Conservation (phyloP, 1,140 invertebrate species). For the Potamilus streckersoni region DNA sequence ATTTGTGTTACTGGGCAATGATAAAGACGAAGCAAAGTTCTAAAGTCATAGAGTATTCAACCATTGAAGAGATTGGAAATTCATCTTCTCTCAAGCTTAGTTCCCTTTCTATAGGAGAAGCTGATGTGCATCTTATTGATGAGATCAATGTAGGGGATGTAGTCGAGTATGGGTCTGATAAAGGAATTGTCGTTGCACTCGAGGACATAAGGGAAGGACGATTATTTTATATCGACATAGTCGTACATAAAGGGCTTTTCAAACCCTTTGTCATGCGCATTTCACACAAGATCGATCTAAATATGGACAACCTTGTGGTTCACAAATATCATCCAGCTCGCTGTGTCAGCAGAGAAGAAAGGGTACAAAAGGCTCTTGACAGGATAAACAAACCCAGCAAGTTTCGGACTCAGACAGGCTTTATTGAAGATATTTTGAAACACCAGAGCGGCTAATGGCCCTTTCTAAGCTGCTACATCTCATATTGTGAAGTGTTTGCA, state of each 20-base stretch:
- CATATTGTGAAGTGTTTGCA: no score
- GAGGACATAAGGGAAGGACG: neutral
- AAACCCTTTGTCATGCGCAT: neutral
- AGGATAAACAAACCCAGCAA: neutral
- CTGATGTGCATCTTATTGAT: slow-evolving; percentile 3
- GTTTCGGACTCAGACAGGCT: neutral
- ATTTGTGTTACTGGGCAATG: slow-evolving; percentile 23
- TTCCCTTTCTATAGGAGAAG: neutral
- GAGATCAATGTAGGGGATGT: slow-evolving; percentile 8
- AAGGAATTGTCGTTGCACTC: slow-evolving; percentile 3
- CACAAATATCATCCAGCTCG: slow-evolving; percentile 9
- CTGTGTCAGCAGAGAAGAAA: neutral
- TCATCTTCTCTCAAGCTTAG: neutral
- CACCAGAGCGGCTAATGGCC: no score
- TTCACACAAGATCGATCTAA: slow-evolving; percentile 3
- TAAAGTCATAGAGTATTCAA: neutral
- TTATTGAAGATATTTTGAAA: neutral
- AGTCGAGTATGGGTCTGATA: neutral
- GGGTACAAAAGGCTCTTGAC: neutral
- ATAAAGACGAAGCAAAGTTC: neutral
- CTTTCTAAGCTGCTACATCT: no score
- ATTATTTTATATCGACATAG: slow-evolving; percentile 2
- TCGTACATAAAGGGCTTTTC: neutral
- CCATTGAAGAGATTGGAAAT: neutral
- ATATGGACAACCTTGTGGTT: slow-evolving; percentile 2